Evolutionary conservation across 2,113 vertebrate genomes (phyloP), one percentile per base, ranked within the genome.

Genomic region (Eurypyga helias): DNA sequence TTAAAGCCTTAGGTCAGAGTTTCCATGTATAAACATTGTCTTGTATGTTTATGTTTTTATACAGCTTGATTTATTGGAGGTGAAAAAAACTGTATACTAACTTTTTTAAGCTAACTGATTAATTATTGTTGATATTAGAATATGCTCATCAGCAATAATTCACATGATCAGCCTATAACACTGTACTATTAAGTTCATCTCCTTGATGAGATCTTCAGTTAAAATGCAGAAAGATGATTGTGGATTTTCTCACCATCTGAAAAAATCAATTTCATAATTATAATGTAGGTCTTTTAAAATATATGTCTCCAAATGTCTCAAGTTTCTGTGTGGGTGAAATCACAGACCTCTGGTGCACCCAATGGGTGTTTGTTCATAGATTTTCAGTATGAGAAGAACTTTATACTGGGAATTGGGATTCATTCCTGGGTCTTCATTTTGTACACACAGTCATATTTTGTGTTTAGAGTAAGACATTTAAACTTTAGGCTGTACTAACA

Each of bases 1-100:
- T 91, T 69, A 85, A 85, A 96, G 77, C 80, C 81, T 95, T 95
- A 46, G 91, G 94, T 96, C 95, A 95, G 61, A 94, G 54, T 94
- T 96, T 97, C 89, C 94, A 87, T 96, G 91, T 96, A 77, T 96
- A 97, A 97, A 97, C 94, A 94, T 58, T 95, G 62, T 25, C 84
- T 66, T 46, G 61, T 2, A 1, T 97, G 94, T 97, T 97, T 96
- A 95, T 80, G 49, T 23, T 97, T 69, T 89, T 61, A 79, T 55
- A 13, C 77, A 89, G 58, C 33, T 84, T 96, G 97, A 97, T 97
- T 96, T 97, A 97, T 95, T 89, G 70, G 77, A 96, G 93, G 95
- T 97, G 93, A 94, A 96, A n/a, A 86, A 17, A 78, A 87, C 83
- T 95, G 93, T 94, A 91, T 82, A 91, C 89, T 82, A 46, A 79